A percentile compares a stretch with the other conserved stretches of the same genome.
These are phyloP conservation scores for Tiphia femorata DNA, from an alignment of 2,888 invertebrate genomes.

Conservation along the genomic window DNA sequence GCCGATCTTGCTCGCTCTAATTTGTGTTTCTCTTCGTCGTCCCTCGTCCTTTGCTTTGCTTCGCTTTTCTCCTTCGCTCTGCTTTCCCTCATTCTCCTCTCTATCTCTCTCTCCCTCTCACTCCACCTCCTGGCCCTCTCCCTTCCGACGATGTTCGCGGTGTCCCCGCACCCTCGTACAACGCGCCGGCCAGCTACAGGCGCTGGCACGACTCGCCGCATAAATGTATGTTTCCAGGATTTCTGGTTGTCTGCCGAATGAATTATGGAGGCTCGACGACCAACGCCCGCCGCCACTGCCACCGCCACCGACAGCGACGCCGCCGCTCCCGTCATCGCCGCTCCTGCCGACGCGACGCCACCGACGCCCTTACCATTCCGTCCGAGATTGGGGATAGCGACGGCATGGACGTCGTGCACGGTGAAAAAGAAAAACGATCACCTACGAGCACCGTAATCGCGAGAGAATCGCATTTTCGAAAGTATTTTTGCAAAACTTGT, in stretches of 20 bases:
- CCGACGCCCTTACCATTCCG: constrained; percentile 20
- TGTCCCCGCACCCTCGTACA: constrained; percentile 16
- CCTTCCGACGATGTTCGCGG: constrained; percentile 2
- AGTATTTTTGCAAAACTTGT: no score
- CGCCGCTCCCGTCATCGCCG: constrained; percentile 18
- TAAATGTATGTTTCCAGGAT: constrained; percentile 59
- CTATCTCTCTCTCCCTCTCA: constrained; percentile 9
- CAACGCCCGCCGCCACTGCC: constrained; percentile 35
- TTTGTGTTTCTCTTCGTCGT: constrained; percentile 10
- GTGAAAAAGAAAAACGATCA: constrained; percentile 29
- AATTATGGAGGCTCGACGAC: constrained; percentile 52
- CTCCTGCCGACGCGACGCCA: no score
- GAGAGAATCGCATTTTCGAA: no score
- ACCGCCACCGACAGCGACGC: constrained; percentile 17
- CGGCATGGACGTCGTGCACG: constrained; percentile 24
- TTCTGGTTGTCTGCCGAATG: constrained; percentile 58
- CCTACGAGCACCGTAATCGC: constrained; percentile 10
- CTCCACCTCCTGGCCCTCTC: constrained; percentile 13
- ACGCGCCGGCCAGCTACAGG: constrained; percentile 3
- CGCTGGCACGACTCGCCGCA: constrained; percentile 47
- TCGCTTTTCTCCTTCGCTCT: constrained; percentile 33
- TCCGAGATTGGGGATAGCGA: constrained; percentile 32
- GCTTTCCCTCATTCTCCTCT: constrained; percentile 20
- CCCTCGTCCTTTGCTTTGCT: constrained; percentile 20
- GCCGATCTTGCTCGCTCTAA: constrained; percentile 1